A percentile compares a stretch with the other conserved stretches of the same genome.
phyloP scores from a whole-genome alignment of 2,113 vertebrate species.

The Ploceus nigricollis region DNA sequence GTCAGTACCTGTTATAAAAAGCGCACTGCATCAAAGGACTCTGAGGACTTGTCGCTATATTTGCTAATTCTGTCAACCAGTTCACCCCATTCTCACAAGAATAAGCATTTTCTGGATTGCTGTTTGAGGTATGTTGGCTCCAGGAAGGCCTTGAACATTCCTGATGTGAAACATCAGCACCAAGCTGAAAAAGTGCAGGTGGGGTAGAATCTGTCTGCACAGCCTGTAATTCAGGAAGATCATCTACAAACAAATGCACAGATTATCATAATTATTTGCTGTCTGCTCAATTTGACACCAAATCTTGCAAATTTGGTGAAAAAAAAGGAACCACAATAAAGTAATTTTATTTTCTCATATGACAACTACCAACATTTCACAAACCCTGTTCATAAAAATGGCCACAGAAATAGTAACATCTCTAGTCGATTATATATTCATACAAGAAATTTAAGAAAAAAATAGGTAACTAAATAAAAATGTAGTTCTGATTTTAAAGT shows the following conservation, averaged over 20 bases:
- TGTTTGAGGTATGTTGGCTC: slow-evolving; percentile 79
- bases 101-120: slow-evolving; percentile 73
- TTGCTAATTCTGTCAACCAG: slow-evolving; percentile 95
- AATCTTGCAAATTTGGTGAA: neutral
- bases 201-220: slow-evolving; percentile 90
- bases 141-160: slow-evolving; percentile 79
- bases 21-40: slow-evolving; percentile 93
- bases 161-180: slow-evolving; percentile 89
- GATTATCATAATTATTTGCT: neutral
- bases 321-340: neutral
- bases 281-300: neutral
- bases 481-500: neutral
- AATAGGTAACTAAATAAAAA: neutral
- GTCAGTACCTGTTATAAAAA: slow-evolving; percentile 85
- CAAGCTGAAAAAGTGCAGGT: slow-evolving; percentile 85
- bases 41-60: slow-evolving; percentile 96
- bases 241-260: slow-evolving; percentile 77
- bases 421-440: neutral
- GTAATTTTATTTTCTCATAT: neutral
- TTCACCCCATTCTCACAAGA: slow-evolving; percentile 82
- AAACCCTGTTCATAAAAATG: neutral
- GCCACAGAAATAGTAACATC: neutral
- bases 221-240: slow-evolving; percentile 95
- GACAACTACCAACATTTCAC: neutral
- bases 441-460: neutral